Conservation (phyloP, 2,888 invertebrate genomes). For the Lasioglossum calceatum region DNA sequence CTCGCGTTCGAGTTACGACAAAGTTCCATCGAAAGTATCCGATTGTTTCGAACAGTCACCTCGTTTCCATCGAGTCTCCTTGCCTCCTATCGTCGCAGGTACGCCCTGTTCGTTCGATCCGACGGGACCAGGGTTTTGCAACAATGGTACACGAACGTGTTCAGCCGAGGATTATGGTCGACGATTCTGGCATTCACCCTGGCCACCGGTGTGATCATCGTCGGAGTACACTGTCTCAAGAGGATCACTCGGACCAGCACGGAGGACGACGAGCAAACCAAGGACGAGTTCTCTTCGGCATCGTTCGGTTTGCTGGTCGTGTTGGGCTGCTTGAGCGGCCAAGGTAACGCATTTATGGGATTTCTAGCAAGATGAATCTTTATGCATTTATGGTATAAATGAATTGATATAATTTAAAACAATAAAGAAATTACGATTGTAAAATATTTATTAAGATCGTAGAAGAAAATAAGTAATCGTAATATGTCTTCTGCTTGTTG, state of each 20-base stretch:
- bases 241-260: conserved; percentile 47
- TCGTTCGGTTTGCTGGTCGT: conserved; percentile 73
- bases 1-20: background rate
- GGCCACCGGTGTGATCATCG: conserved; percentile 56
- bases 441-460: too few species aligned
- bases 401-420: too few species aligned
- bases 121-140: conserved; percentile 68
- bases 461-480: too few species aligned
- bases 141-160: conserved; percentile 75
- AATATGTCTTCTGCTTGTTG: too few species aligned
- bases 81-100: conserved; percentile 56
- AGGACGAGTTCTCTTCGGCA: conserved; percentile 61
- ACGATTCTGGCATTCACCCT: conserved; percentile 63
- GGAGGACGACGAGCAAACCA: conserved; percentile 60
- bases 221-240: conserved; percentile 65
- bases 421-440: too few species aligned
- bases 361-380: too few species aligned
- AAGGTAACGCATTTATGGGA: conserved; percentile 65
- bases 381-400: too few species aligned
- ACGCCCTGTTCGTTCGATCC: conserved; percentile 72
- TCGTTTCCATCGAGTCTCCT: background rate
- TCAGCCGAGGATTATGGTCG: conserved; percentile 69
- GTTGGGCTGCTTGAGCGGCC: conserved; percentile 74
- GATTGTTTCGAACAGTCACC: background rate
- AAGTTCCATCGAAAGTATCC: background rate